Percentiles rank a stretch among this genome's conserved stretches.
These are phyloP conservation scores for Axea sp. DNA, from an alignment of 2,888 invertebrate species.

Conservation along the genomic window DNA sequence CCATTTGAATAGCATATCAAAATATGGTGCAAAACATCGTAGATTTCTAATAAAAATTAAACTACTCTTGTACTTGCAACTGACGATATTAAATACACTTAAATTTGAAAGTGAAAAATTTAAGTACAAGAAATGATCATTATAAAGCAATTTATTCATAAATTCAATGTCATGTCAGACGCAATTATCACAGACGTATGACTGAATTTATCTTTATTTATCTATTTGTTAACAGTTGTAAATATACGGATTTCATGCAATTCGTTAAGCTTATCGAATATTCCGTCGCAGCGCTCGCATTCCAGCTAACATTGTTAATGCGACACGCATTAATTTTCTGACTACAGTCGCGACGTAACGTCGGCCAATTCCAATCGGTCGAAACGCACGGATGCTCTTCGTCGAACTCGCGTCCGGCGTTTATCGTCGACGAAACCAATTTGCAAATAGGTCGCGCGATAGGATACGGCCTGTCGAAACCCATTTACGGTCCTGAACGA, in stretches of 20 bases:
- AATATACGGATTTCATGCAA: conserved; percentile 36
- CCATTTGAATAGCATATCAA: too few relatives aligned
- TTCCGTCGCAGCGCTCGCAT: conserved; percentile 36
- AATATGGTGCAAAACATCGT: too few relatives aligned
- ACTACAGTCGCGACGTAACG: conserved; percentile 59
- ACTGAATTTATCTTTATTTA: conserved; percentile 24
- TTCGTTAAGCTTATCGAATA: conserved; percentile 49
- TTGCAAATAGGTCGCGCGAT: conserved; percentile 76
- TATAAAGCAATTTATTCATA: too few relatives aligned
- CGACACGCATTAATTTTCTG: conserved; percentile 65
- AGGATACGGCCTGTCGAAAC: conserved; percentile 44
- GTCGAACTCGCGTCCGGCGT: conserved; percentile 66
- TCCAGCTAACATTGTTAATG: conserved; percentile 41
- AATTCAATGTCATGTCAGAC: neutral
- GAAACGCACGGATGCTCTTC: conserved; percentile 70
- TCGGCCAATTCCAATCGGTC: conserved; percentile 72
- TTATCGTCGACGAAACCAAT: conserved; percentile 76
- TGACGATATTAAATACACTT: too few relatives aligned
- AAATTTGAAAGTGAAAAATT: too few relatives aligned
- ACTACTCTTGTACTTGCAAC: too few relatives aligned
- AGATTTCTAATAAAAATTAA: too few relatives aligned
- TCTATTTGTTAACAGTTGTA: conserved; percentile 35
- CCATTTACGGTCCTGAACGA: conserved; percentile 36
- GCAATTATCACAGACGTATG: conserved; percentile 11
- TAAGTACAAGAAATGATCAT: too few relatives aligned